These are phyloP conservation scores for Mechanitis mazaeus DNA, from an alignment of 2,888 invertebrate genomes.

Conservation along the genomic window DNA sequence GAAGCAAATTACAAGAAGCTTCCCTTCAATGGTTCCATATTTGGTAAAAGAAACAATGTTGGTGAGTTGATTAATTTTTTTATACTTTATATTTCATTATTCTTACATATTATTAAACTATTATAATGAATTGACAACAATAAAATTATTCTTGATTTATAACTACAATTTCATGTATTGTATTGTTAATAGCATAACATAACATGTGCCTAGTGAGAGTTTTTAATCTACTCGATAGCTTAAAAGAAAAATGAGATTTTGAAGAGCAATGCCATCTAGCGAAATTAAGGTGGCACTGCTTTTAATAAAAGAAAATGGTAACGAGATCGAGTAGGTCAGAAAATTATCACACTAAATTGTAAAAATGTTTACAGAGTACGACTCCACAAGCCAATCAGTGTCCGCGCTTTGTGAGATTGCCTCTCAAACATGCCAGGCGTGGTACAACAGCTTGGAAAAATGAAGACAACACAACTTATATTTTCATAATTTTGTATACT, in stretches of 20 bases:
- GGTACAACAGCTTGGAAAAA: constrained; percentile 76
- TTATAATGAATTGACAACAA: background rate
- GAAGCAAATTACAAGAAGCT: constrained; percentile 89
- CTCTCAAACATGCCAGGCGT: constrained; percentile 87
- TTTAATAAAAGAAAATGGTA: too few relatives aligned
- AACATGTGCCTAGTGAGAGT: too few relatives aligned
- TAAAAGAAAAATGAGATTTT: too few relatives aligned
- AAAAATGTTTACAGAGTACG: constrained; percentile 78
- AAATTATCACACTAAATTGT: constrained; percentile 1
- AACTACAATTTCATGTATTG: too few relatives aligned
- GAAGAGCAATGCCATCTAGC: too few relatives aligned
- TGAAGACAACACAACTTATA: constrained; percentile 35
- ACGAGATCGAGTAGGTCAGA: too few relatives aligned
- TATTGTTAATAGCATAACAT: too few relatives aligned
- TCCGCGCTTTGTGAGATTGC: constrained; percentile 89
- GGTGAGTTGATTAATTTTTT: constrained; percentile 41
- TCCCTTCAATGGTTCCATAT: constrained; percentile 94
- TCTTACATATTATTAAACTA: too few relatives aligned
- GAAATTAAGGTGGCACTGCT: too few relatives aligned
- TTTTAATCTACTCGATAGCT: too few relatives aligned
- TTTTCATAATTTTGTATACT: background rate
- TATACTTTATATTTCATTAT: background rate
- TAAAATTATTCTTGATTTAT: too few relatives aligned
- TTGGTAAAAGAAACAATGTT: constrained; percentile 85
- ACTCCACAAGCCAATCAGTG: constrained; percentile 81